These are phyloP conservation scores for Holothuria glaberrima DNA, from an alignment of 35 echinoderm and acorn worm genomes.

Conservation along the genomic window DNA sequence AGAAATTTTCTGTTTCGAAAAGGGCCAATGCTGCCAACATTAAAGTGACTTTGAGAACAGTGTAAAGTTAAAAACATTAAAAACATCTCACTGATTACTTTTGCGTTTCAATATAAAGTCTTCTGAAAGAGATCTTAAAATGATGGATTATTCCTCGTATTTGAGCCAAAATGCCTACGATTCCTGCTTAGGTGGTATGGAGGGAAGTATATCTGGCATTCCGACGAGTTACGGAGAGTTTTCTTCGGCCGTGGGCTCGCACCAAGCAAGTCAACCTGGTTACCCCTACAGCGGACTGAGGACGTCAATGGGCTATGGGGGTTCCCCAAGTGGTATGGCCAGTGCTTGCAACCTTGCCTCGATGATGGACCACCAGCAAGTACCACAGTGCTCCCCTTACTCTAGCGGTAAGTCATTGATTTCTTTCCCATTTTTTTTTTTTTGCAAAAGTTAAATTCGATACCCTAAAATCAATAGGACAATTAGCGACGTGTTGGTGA, in stretches of 20 bases:
- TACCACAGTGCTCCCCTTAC: slow-evolving; percentile 95
- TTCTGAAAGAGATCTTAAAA: slow-evolving; percentile 22
- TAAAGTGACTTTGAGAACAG: not conserved
- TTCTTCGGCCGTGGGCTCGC: slow-evolving; percentile 72
- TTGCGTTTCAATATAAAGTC: not conserved
- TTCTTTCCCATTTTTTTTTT: too few species aligned
- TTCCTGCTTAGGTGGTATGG: slow-evolving; percentile 93
- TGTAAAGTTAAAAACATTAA: not conserved
- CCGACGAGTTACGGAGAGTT: slow-evolving; percentile 96
- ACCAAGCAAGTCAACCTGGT: slow-evolving; percentile 72
- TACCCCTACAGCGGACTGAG: slow-evolving; percentile 87
- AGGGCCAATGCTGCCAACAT: not conserved
- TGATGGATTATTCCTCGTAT: slow-evolving; percentile 99
- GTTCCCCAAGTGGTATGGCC: slow-evolving; percentile 79
- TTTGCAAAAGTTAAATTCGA: too few species aligned
- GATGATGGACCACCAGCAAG: slow-evolving; percentile 97
- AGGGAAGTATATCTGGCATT: slow-evolving; percentile 85
- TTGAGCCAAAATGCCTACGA: slow-evolving; percentile 98
- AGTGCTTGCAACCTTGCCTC: slow-evolving; percentile 93
- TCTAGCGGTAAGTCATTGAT: slow-evolving; percentile 82
- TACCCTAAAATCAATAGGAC: too few species aligned
- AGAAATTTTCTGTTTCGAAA: not conserved
- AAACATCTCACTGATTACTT: not conserved
- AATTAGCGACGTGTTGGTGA: too few species aligned
- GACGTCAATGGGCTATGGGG: slow-evolving; percentile 89